These are phyloP conservation scores for Petrolisthes manimaculis DNA, from an alignment of 2,888 invertebrate genomes.

Conservation along the genomic window DNA sequence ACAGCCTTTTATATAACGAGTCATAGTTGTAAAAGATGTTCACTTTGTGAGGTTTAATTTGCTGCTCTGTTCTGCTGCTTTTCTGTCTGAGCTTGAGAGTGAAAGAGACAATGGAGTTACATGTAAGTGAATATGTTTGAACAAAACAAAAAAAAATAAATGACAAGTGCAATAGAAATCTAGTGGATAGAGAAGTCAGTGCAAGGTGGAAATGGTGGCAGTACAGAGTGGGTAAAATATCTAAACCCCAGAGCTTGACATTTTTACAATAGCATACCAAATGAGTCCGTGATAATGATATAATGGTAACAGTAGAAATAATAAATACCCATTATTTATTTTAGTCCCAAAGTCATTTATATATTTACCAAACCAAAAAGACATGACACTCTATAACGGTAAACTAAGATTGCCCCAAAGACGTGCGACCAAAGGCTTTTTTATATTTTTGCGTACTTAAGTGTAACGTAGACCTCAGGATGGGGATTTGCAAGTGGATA, in stretches of 20 bases:
- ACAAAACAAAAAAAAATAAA: too few species aligned
- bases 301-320: background rate
- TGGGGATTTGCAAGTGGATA: background rate
- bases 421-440: slow-evolving; percentile 13
- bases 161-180: too few species aligned
- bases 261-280: slow-evolving; percentile 10
- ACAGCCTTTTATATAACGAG: slow-evolving; percentile 2
- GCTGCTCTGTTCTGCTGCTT: background rate
- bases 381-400: background rate
- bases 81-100: too few species aligned
- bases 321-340: slow-evolving; percentile 8
- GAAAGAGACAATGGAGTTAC: background rate
- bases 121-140: background rate
- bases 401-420: slow-evolving; percentile 13
- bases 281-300: slow-evolving; percentile 11
- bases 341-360: slow-evolving; percentile 18
- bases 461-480: slow-evolving; percentile 12
- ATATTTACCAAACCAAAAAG: slow-evolving; percentile 14
- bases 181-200: background rate
- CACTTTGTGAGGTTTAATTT: slow-evolving; percentile 1
- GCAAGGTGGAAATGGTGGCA: background rate
- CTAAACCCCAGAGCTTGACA: background rate
- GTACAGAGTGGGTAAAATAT: background rate
- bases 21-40: slow-evolving; percentile 10
- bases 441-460: slow-evolving; percentile 12